These are phyloP conservation scores for Bubalus kerabau DNA, from an alignment of 2,113 vertebrate genomes.

Conservation along the genomic window DNA sequence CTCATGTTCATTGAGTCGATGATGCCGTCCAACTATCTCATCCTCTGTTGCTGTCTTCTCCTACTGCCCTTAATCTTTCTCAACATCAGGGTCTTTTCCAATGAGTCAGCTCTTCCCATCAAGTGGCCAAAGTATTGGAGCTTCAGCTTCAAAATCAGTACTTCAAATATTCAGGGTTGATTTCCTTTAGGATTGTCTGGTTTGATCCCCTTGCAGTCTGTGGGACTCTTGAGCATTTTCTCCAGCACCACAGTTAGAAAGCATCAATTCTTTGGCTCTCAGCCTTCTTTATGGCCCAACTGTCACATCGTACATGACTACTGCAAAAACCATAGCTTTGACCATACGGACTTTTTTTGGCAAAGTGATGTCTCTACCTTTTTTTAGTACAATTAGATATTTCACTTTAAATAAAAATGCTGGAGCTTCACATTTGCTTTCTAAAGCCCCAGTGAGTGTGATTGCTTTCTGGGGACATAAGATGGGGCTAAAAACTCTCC, in stretches of 20 bases:
- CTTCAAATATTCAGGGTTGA: not conserved
- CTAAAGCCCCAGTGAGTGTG: conserved; percentile 69
- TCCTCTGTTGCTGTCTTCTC: not conserved
- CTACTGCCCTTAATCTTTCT: not conserved
- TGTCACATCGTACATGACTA: not conserved
- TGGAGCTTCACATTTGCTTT: conserved; percentile 49
- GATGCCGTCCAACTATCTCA: not conserved
- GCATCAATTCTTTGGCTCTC: not conserved
- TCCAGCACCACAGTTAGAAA: not conserved
- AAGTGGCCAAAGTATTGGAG: not conserved
- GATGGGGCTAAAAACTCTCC: conserved; percentile 84
- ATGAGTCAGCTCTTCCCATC: not conserved
- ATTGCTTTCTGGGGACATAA: conserved; percentile 81
- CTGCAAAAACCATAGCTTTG: not conserved
- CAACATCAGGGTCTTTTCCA: not conserved
- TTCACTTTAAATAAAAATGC: conserved; percentile 56
- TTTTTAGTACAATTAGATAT: not conserved
- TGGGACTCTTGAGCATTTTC: not conserved
- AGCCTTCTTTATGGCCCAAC: not conserved
- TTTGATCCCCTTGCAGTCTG: not conserved
- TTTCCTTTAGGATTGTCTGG: not conserved
- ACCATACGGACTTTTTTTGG: not conserved
- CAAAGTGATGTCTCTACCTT: not conserved
- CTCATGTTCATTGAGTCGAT: not conserved
- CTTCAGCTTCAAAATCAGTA: not conserved